Evolutionary conservation across 2,113 vertebrate genomes (phyloP).

Genomic region (Gymnocephalus cernua): DNA sequence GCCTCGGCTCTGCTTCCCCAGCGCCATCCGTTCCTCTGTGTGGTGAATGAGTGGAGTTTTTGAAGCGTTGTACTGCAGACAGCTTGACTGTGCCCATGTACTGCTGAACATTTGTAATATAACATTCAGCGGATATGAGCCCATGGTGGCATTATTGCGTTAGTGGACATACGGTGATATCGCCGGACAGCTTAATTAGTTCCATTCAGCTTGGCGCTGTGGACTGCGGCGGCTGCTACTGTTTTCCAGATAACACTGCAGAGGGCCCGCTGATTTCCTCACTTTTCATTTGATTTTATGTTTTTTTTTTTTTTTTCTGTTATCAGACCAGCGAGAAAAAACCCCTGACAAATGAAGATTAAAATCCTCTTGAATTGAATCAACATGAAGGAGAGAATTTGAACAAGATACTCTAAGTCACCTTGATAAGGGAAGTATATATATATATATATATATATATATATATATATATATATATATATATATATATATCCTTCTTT

Average conservation of each 20-base stretch:
- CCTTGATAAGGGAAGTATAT: constrained; percentile 23
- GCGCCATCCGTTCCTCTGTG: not conserved
- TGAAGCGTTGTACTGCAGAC: not conserved
- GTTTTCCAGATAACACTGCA: constrained; percentile 21
- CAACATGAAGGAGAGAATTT: not conserved
- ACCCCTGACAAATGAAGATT: not conserved
- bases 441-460: no score
- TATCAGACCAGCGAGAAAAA: not conserved
- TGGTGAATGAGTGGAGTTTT: constrained; percentile 16
- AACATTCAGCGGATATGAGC: constrained; percentile 25
- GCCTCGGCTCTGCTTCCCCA: not conserved
- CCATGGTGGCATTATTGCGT: constrained; percentile 3
- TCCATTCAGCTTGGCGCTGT: constrained; percentile 26
- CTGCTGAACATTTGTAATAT: not conserved
- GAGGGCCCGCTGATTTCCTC: constrained; percentile 1
- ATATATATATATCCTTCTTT: no score
- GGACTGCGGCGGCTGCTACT: not conserved
- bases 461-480: no score
- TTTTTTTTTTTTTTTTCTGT: not conserved
- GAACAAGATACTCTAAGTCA: not conserved
- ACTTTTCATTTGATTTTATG: not conserved
- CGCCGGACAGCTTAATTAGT: constrained; percentile 57
- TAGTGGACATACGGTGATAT: constrained; percentile 31
- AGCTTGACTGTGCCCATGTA: not conserved
- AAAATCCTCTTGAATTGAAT: constrained; percentile 8